Evolutionary conservation across 2,113 vertebrate genomes (phyloP), one percentile per base, ranked within the genome.

Genomic region (Tragelaphus strepsiceros): DNA sequence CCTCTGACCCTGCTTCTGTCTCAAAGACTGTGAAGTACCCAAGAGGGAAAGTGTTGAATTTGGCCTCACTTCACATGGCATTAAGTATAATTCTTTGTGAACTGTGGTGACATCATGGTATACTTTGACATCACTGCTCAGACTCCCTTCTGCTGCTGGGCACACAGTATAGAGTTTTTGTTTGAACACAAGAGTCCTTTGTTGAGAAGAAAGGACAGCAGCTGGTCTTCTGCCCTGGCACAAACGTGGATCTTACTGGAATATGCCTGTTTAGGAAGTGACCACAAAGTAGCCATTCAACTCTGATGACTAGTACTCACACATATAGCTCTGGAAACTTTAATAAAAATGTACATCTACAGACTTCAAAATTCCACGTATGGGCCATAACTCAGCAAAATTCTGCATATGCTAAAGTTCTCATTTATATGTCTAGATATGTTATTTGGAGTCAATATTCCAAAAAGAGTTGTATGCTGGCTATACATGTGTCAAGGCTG

Each of bases 41-140:
- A 97, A 98, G 91, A 96, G 71, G 81, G 97, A 98, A 97, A 98
- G 96, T 93, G 97, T 97, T 98, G 98, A 97, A 97, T 77, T 98
- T 96, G 96, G 90, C 94, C 90, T 98, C 94, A 91, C 91, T 98
- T 97, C 97, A 98, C 35, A 96, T 97, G 94, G 95, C 81, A 98
- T 97, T 98, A 96, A 98, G 97, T 98, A 92, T 16, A 85, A 98
- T 97, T 92, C 97, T 98, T 98, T 98, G 93, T 98, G 96, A 98
- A 91, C 30, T 97, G 97, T 97, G 88, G 74, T 97, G 98, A 98
- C 97, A 98, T 98, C 97, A 98, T 93, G 86, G 92, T 93, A 94
- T 91, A 97, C 92, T 97, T 97, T 96, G 96, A 97, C 98, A 98
- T 78, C 97, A 98, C 90, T 85, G 81, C 93, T 98, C 94, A 97